Evolutionary conservation across 1,140 invertebrate species (phyloP), one percentile per base, ranked within the genome.

Genomic region (Stegodyphus dumicola): DNA sequence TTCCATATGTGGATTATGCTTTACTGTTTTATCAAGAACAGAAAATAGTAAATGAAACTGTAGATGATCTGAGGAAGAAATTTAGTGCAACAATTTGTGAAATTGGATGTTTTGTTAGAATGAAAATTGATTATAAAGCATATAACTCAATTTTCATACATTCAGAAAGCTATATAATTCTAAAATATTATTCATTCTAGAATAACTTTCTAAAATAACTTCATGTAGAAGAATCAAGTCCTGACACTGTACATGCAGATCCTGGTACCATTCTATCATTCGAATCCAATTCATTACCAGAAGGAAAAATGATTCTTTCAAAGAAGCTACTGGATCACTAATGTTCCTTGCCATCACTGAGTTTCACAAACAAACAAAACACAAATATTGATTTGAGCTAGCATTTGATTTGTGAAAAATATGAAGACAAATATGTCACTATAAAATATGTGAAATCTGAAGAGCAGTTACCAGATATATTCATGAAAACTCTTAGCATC

Each of bases 171-270:
- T n/a, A n/a, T n/a, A n/a, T n/a, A n/a, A n/a, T n/a, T n/a, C n/a
- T n/a, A n/a, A n/a, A n/a, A n/a, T n/a, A n/a, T n/a, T n/a, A n/a
- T n/a, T n/a, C n/a, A n/a, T n/a, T n/a, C n/a, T n/a, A n/a, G n/a
- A n/a, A n/a, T n/a, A n/a, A n/a, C n/a, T n/a, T 88, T 51, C 6
- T 87, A 7, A 78, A 87, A 60, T 52, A 65, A 33, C 90, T 89
- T 88, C 49, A 77, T 33, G 33, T 88, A n/a, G 13, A 60, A 5
- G 54, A 88, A 9, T 33, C 53, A 11, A 81, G 78, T 53, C 74
- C 77, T 4, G 18, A 51, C 15, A 13, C 4, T 13, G 78, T 71
- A 5, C 84, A 71, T 7, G 15, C 51, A 49, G 75, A 84, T 33
- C 66, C 60, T 67, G 6, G 60, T 17, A 54, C n/a, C 15, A 17